A percentile compares a stretch with the other conserved stretches of the same genome.
phyloP scores from a whole-genome alignment of 2,113 vertebrate species.

The Sebastes schlegelii region DNA sequence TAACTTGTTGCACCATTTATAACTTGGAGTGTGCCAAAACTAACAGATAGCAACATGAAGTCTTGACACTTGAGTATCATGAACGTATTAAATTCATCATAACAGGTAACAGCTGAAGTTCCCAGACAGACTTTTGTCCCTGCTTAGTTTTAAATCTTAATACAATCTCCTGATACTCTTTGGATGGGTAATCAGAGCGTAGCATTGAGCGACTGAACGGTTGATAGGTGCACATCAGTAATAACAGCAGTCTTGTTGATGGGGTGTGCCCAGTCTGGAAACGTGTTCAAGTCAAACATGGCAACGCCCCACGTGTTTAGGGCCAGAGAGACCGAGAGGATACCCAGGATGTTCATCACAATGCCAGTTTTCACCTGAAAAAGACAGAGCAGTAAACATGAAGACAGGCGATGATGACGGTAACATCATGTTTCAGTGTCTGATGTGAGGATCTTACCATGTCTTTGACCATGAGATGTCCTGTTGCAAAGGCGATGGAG shows the following conservation, averaged over 20 bases:
- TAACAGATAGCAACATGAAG: constrained; percentile 17
- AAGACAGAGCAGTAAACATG: constrained; percentile 4
- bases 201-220: constrained; percentile 78
- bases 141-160: constrained; percentile 32
- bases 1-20: not conserved
- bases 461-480: constrained; percentile 96
- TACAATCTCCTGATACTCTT: not conserved
- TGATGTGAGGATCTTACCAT: constrained; percentile 86
- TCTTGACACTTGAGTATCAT: not conserved
- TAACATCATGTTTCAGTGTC: too few relatives aligned
- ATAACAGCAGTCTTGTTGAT: constrained; percentile 80
- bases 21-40: constrained; percentile 1
- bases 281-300: constrained; percentile 90
- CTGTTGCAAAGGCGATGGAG: constrained; percentile 97
- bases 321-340: constrained; percentile 91
- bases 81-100: not conserved
- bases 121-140: constrained; percentile 23
- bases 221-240: constrained; percentile 71
- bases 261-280: constrained; percentile 91
- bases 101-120: constrained; percentile 28
- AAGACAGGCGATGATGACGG: not conserved
- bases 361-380: constrained; percentile 92
- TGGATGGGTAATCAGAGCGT: constrained; percentile 67
- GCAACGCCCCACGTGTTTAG: constrained; percentile 95
- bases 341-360: constrained; percentile 95